Evolutionary conservation across 2,888 invertebrate genomes (phyloP), one percentile per base, ranked within the genome.

Genomic region (Acholoe squamosa): DNA sequence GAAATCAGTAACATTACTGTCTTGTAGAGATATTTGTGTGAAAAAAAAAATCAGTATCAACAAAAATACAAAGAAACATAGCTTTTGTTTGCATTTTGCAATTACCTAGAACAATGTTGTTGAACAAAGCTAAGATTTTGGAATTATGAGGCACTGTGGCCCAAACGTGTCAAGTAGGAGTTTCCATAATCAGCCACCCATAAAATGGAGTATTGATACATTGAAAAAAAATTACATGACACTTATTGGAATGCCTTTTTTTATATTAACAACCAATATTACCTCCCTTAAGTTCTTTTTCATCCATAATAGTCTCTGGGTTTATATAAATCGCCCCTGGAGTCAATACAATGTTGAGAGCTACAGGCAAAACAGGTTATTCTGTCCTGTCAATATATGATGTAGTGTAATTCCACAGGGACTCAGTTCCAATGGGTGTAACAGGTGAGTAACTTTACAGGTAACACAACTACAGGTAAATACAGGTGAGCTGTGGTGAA

Each of bases 61-160:
- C 31, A 76, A 76, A 80, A 19, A 76, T 43, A 19, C 19, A 80
- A 80, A 43, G 14, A 76, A 76, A 25, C 5, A 31, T 76, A 25
- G 28, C 28, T 43, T 76, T 80, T 34, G 80, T 80, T 80, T 80
- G 43, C 33, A 80, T 34, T 43, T 80, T 80, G 71, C 28, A 71
- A 28, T 25, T 28, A n/a, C 71, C 5, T 71, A 71, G 61, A 61
- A 71, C 71, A 3, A 71, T 71, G 71, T 71, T 28, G 71, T 71
- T 71, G 71, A 71, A 71, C 31, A 71, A 25, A 14, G 71, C 14
- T 28, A 71, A 71, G 54, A 71, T 16, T 14, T 25, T 25, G 14
- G 3, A 28, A 1, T 71, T 28, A 3, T 71, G 28, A 71, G 28
- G 5, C 7, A 71, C 28, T 61, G 43, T 71, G 25, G 71, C 28